Base-by-base conservation (phyloP, 2,113 vertebrate species). In the Corapipo altera region DNA sequence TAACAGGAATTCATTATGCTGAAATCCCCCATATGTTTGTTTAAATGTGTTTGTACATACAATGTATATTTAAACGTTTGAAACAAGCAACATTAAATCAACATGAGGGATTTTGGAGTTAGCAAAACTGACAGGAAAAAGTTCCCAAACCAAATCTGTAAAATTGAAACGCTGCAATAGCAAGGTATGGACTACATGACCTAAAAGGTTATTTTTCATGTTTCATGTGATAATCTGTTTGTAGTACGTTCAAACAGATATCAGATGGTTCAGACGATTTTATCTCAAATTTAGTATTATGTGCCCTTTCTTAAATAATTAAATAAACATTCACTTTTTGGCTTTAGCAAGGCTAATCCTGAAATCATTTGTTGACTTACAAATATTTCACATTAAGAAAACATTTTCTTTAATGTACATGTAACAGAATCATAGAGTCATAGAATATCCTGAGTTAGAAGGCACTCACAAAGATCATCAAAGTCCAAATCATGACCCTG, bases 21-120 rank as follows among this genome's bases (percentile, higher is more conserved):
- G 90, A 94, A 96, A 91, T 33, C 19, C 24, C 49, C 88, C 91
- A 95, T 94, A 92, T 96, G 93, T 88, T 96, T 89, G 75, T 93
- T 94, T 96, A 73, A 91, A 73, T n/a, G 5, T 95, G 92, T 96
- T 96, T 95, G 43, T 44, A 77, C 39, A 83, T 88, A 71, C 48
- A 74, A 23, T 57, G 7, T 37, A 32, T 85, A 84, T 94, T 91
- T 83, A 44, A 71, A 41, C 24, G 55, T 66, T 71, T 84, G 86
- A 93, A 93, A 86, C 61, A 93, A 80, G 39, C 26, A 77, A 91
- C 8, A 71, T 67, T 51, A 86, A 71, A 93, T 67, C 58, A 88
- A 88, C 79, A 88, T 1, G 2, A 74, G 12, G 14, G 23, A 84
- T 88, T 84, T 51, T 52, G 39, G 35, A 94, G 24, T 55, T 67